Conservation (phyloP, 2,888 invertebrate genomes). For the Tenthredo mesomela region DNA sequence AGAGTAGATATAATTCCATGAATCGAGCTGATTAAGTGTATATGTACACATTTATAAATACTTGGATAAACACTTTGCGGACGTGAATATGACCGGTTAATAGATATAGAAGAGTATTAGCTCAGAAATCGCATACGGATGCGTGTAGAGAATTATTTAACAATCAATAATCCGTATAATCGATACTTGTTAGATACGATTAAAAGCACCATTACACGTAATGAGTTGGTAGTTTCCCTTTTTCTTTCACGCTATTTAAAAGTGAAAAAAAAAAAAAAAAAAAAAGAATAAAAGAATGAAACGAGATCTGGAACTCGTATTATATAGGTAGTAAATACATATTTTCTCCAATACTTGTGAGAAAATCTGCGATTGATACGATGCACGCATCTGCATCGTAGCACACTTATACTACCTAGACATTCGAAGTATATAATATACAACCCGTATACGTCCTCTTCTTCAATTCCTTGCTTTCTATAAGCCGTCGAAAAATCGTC, state of each 20-base stretch:
- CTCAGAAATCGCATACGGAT: background rate
- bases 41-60: background rate
- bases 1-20: conserved; percentile 1
- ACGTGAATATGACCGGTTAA: background rate
- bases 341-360: too few species aligned
- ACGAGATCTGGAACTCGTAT: background rate
- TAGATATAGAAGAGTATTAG: background rate
- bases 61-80: background rate
- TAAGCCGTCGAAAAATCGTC: conserved; percentile 13
- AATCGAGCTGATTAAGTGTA: conserved; percentile 6
- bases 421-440: background rate
- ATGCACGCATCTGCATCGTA: background rate
- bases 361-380: background rate
- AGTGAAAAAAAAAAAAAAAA: background rate
- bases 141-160: background rate
- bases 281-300: background rate
- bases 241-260: background rate
- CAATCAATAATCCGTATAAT: conserved; percentile 24
- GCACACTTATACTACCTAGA: background rate
- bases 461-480: conserved; percentile 30
- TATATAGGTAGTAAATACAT: background rate
- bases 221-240: background rate
- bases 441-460: background rate
- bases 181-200: conserved; percentile 4
- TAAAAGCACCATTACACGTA: conserved; percentile 16